Base-by-base conservation (phyloP, 2,113 vertebrate species). In the Mustela nigripes region DNA sequence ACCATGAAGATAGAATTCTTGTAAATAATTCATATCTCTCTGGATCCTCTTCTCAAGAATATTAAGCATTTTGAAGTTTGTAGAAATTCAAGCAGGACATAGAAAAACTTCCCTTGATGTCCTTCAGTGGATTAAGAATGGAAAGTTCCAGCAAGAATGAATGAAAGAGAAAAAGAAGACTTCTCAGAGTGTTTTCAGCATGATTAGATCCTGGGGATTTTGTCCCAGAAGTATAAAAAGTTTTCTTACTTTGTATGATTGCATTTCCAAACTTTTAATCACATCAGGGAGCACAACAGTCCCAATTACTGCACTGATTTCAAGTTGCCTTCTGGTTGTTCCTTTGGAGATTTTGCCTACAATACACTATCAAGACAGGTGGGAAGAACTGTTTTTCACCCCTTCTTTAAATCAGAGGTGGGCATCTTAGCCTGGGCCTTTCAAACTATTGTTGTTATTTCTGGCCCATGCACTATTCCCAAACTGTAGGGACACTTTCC, bases 201-300 rank as follows among this genome's bases (percentile, higher is more conserved):
- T 97, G 96, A 98, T 97, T 98, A 91, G 93, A 78, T 97, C 92
- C 86, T 96, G 45, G 97, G 96, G 91, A 97, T 80, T 60, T 83
- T 79, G 50, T 97, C 97, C 88, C 97, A 89, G 50, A 92, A 91
- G 97, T 33, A 92, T 76, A 86, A 85, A 83, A 97, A 89, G 33
- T 96, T 97, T 76, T 36, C 31, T 85, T 53, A 93, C 14, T 71
- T 86, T 50, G 10, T 90, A 28, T 26, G 56, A 58, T 97, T 94
- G 16, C 14, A 19, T 62, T 80, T 93, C 36, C 36, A 94, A 98
- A 97, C 91, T 95, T 98, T 67, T 97, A 97, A 97, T 97, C 93
- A 95, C 97, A 81, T 81, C 16, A 86, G 96, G 91, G 96, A 95
- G 28, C n/a, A n/a, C 45, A 39, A 7, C 5, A 50, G 84, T 91